Evolutionary conservation across 2,888 invertebrate genomes (phyloP), one percentile per base, ranked within the genome.

Genomic region (Apeira syringaria): DNA sequence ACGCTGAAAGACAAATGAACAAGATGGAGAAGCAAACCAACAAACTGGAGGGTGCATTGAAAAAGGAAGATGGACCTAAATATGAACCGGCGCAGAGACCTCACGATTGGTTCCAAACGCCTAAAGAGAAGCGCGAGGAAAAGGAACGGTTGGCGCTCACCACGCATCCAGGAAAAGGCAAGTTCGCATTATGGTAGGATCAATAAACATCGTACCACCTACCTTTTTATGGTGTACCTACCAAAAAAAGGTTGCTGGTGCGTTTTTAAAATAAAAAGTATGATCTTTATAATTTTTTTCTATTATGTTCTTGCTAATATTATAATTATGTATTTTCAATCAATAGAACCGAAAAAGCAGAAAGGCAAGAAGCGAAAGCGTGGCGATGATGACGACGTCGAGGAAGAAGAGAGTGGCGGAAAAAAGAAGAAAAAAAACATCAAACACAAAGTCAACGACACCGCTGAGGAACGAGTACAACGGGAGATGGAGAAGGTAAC

Each of bases 21-120:
- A 95, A 94, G 71, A 93, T 96, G 58, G 98, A 98, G 75, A 96
- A 96, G 58, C 95, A 96, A 69, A 93, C 96, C 0, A 94, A 94
- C 27, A 94, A 95, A 65, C 92, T 90, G 0, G 87, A 89, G 32
- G 76, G 70, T 0, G 69, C 66, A 1, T 59, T 87, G 24, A 80
- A 80, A 54, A 69, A 75, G 36, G 62, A 66, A 13, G 57, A 68
- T 0, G 89, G 83, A 0, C 87, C 90, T 1, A 70, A 75, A 52
- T 51, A 80, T 39, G 79, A 81, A 51, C 30, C 45, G 4, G 72
- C 80, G 5, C 78, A 85, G 55, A 51, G 87, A 5, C 81, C 81
- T 47, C 89, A 94, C 57, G 91, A 92, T 34, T 98, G 98, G 98
- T 98, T 98, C 91, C 98, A 98, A 81, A 93, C 94, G 0, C 93